A percentile compares a stretch with the other conserved stretches of the same genome.
Evolutionary conservation across 2,888 invertebrate genomes (phyloP).

Genomic region (Ellobium chinense): DNA sequence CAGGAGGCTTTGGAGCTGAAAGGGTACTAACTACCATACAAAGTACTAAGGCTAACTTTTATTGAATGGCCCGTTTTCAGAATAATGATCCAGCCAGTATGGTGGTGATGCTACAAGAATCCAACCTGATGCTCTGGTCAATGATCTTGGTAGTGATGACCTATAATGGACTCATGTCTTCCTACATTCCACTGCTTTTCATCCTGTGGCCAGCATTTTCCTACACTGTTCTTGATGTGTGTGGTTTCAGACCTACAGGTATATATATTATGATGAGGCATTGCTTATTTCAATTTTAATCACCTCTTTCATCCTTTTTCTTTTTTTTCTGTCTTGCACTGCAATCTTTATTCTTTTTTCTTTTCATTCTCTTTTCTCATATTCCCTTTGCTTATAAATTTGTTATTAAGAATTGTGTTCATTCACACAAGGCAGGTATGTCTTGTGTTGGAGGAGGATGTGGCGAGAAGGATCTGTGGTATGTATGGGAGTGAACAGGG

Average conservation of each 20-base stretch:
- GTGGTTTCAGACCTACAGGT: constrained; percentile 31
- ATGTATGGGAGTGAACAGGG: too few species aligned
- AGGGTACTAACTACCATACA: too few species aligned
- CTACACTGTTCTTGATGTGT: constrained; percentile 24
- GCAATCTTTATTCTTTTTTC: neutral
- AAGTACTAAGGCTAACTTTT: too few species aligned
- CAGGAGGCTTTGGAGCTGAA: too few species aligned
- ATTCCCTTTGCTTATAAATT: neutral
- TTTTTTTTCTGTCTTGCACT: neutral
- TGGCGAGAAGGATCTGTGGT: too few species aligned
- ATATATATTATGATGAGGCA: neutral
- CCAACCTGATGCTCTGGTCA: constrained; percentile 82
- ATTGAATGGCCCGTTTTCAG: too few species aligned
- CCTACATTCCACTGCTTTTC: constrained; percentile 81
- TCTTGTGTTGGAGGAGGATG: too few species aligned
- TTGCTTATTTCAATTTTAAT: neutral
- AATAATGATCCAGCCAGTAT: neutral
- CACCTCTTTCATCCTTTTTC: neutral
- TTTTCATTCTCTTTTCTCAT: neutral
- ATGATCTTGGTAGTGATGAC: constrained; percentile 82
- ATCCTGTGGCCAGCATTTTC: constrained; percentile 82
- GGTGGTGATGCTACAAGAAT: constrained; percentile 65
- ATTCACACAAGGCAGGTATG: too few species aligned
- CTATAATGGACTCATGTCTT: constrained; percentile 83
- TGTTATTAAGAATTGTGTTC: constrained; percentile 80